Evolutionary conservation across 2,888 invertebrate genomes (phyloP).

Genomic region (Arrhopalites spinosus): DNA sequence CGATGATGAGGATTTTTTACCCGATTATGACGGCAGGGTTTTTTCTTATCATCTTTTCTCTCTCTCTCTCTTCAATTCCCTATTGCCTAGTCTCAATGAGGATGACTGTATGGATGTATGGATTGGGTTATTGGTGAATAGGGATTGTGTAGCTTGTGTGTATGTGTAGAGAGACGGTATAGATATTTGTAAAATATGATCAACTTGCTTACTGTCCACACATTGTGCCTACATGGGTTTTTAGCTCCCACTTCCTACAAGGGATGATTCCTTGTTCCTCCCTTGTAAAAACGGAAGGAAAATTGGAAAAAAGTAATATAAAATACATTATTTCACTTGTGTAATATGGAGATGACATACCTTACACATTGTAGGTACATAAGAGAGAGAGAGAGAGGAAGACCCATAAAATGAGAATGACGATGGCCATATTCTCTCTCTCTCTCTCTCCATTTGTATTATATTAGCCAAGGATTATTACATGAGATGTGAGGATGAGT

Average conservation of each 20-base stretch:
- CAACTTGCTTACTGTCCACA: background rate
- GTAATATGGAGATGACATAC: background rate
- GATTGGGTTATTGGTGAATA: background rate
- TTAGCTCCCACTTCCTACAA: background rate
- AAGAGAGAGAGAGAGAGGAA: background rate
- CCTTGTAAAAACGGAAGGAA: no score
- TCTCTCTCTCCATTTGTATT: no score
- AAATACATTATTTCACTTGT: background rate
- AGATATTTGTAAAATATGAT: slow-evolving; percentile 19
- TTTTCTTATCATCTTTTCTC: slow-evolving; percentile 9
- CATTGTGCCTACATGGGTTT: background rate
- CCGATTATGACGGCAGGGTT: slow-evolving; percentile 13
- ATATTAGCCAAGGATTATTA: background rate
- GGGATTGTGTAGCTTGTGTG: no score
- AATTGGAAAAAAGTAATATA: no score
- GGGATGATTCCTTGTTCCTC: no score
- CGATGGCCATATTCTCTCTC: background rate
- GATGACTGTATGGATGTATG: background rate
- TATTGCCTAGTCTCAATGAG: background rate
- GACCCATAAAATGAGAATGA: background rate
- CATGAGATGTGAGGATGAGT: background rate
- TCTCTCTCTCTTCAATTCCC: background rate
- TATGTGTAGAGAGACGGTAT: no score
- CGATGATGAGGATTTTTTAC: slow-evolving; percentile 7
- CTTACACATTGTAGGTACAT: background rate